phyloP scores from a whole-genome alignment of 1,140 invertebrate species.

The Ceratoteleas bidentatus region DNA sequence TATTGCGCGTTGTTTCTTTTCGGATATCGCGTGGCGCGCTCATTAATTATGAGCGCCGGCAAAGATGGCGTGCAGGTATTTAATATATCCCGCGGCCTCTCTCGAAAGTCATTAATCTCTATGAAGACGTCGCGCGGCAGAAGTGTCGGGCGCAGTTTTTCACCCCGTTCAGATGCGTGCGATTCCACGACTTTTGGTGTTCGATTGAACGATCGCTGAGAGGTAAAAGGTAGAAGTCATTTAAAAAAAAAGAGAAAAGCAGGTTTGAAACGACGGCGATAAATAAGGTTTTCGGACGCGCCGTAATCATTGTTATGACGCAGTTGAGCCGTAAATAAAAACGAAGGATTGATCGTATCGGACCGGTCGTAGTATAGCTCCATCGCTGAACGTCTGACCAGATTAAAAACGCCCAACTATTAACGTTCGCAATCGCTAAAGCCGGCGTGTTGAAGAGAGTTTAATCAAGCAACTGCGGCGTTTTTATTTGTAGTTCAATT shows the following conservation, averaged over 20 bases:
- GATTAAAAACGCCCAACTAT: conserved; percentile 1
- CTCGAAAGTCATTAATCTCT: conserved; percentile 48
- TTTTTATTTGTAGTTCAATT: too few species aligned
- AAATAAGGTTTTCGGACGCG: neutral
- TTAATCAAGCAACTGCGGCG: too few species aligned
- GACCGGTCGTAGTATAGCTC: neutral
- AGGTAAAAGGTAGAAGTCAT: conserved; percentile 3
- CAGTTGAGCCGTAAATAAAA: neutral
- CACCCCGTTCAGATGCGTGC: conserved; percentile 17
- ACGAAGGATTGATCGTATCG: neutral
- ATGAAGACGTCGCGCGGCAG: conserved; percentile 21
- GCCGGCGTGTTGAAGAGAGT: too few species aligned
- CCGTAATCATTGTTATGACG: neutral
- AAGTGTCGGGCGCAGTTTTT: conserved; percentile 34
- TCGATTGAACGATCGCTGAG: neutral
- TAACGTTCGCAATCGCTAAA: neutral
- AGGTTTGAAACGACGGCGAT: neutral
- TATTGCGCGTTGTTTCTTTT: conserved; percentile 55
- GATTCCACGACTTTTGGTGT: conserved; percentile 14
- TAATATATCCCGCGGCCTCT: conserved; percentile 30
- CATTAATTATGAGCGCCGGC: conserved; percentile 64
- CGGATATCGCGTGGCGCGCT: conserved; percentile 6
- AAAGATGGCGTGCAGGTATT: conserved; percentile 44
- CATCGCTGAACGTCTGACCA: neutral
- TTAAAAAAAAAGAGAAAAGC: neutral